Conservation (phyloP, 2,888 invertebrate species). For the Tholera decimalis region DNA sequence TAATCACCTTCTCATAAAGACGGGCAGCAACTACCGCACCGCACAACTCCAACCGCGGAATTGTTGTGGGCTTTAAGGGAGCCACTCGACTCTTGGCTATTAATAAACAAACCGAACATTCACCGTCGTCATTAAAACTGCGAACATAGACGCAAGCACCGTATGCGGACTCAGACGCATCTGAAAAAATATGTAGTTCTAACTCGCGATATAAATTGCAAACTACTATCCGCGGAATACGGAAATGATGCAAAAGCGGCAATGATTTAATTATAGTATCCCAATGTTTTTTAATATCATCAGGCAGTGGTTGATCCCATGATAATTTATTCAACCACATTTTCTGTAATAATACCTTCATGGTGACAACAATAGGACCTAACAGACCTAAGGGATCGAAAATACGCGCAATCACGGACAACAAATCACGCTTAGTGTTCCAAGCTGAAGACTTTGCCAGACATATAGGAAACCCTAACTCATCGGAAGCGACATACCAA, state of each 20-base stretch:
- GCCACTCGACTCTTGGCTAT: conserved; percentile 1
- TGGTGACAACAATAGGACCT: neutral
- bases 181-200: too few species aligned
- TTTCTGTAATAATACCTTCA: neutral
- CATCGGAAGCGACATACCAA: too few species aligned
- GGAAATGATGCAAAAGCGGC: neutral
- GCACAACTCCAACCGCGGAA: conserved; percentile 1
- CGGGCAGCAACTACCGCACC: conserved; percentile 10
- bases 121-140: too few species aligned
- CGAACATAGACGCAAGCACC: too few species aligned
- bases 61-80: neutral
- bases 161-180: too few species aligned
- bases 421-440: too few species aligned
- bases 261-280: neutral
- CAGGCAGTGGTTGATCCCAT: neutral
- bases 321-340: neutral
- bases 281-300: neutral
- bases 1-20: conserved; percentile 1
- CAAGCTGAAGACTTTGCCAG: too few species aligned
- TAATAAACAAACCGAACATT: neutral
- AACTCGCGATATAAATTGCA: conserved; percentile 7
- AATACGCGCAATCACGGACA: too few species aligned
- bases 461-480: too few species aligned
- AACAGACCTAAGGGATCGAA: too few species aligned
- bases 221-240: conserved; percentile 2